Evolutionary conservation across 2,888 invertebrate species (phyloP).

Genomic region (Pandemis corylana): DNA sequence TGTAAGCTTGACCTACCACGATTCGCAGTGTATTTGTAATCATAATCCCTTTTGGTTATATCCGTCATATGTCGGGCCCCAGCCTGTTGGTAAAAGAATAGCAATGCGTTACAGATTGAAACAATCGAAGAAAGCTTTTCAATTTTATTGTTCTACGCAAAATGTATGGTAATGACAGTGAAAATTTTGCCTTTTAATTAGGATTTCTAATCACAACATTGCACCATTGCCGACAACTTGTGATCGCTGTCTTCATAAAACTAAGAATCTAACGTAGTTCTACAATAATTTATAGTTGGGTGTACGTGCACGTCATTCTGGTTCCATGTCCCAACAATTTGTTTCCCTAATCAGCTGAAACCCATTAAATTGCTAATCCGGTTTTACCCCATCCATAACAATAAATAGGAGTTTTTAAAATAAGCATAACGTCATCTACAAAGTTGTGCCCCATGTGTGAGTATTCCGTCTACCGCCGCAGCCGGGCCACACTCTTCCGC

Average conservation of each 20-base stretch:
- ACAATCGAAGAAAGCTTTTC: background rate
- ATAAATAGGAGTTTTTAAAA: background rate
- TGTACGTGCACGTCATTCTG: too few species aligned
- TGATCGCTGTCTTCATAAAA: too few species aligned
- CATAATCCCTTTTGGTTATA: slow-evolving; percentile 55
- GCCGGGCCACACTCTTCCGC: slow-evolving; percentile 42
- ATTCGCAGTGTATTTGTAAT: slow-evolving; percentile 53
- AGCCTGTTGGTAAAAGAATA: slow-evolving; percentile 38
- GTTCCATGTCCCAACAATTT: too few species aligned
- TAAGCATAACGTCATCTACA: slow-evolving; percentile 12
- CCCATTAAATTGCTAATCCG: too few species aligned
- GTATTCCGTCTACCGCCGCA: slow-evolving; percentile 14
- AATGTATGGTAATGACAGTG: background rate
- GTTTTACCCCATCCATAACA: too few species aligned
- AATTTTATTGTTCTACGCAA: background rate
- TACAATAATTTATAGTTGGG: too few species aligned
- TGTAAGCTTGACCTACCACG: slow-evolving; percentile 43
- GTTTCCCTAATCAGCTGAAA: too few species aligned
- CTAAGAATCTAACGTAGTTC: too few species aligned
- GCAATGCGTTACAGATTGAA: background rate
- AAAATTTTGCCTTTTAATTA: too few species aligned
- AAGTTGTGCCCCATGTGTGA: slow-evolving; percentile 10
- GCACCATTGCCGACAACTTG: too few species aligned
- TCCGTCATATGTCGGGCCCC: slow-evolving; percentile 55
- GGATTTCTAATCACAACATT: too few species aligned